Evolutionary conservation across 2,888 invertebrate genomes (phyloP).

Genomic region (Fissipunctia ypsillon): DNA sequence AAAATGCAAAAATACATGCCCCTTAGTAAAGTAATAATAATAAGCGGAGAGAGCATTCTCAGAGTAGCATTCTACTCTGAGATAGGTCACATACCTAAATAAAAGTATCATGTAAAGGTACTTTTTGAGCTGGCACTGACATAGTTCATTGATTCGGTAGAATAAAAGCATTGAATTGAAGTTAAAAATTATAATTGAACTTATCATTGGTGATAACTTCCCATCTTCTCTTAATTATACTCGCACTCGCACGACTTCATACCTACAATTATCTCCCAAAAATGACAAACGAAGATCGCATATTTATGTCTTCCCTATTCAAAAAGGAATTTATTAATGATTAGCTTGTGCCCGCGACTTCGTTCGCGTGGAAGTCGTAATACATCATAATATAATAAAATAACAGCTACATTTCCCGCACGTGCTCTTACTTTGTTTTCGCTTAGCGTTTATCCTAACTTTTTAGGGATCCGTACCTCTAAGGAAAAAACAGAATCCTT

Average conservation of each 20-base stretch:
- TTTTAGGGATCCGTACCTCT: too few species aligned
- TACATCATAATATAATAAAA: neutral
- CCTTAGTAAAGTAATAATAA: neutral
- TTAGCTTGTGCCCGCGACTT: neutral
- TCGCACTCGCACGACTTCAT: too few species aligned
- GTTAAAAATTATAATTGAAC: neutral
- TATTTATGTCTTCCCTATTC: slow-evolving; percentile 3
- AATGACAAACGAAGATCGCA: neutral
- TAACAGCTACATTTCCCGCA: too few species aligned
- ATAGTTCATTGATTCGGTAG: neutral
- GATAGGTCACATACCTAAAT: too few species aligned
- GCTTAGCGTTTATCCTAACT: too few species aligned
- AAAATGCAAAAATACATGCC: neutral
- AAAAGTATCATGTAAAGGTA: neutral
- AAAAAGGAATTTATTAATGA: slow-evolving; percentile 11
- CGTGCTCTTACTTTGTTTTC: too few species aligned
- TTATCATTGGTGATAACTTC: neutral
- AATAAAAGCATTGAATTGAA: neutral
- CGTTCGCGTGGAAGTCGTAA: neutral
- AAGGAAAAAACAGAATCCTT: too few species aligned
- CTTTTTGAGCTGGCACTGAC: neutral
- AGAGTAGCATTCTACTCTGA: neutral
- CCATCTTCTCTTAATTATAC: too few species aligned
- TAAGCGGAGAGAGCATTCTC: too few species aligned
- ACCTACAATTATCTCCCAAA: neutral